A percentile compares a stretch with the other conserved stretches of the same genome.
Evolutionary conservation across 1,140 invertebrate genomes (phyloP).

Genomic region (Lasioglossum albipes): DNA sequence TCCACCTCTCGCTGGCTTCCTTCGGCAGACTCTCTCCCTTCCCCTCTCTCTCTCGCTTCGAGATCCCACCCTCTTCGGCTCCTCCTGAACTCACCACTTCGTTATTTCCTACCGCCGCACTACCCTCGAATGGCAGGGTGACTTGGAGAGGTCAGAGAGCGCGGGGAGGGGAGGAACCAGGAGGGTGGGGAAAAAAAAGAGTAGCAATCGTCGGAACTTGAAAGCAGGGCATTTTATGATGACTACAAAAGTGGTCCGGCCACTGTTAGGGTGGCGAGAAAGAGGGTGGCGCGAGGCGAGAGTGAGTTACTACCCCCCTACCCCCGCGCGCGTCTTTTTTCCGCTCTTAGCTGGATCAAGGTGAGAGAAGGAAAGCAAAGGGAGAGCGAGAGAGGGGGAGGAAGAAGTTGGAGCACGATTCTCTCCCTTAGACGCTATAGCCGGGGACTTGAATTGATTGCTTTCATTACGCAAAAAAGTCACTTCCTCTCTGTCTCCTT

Average conservation of each 20-base stretch:
- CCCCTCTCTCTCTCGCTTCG: neutral
- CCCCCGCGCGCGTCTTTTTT: constrained; percentile 39
- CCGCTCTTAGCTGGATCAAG: constrained; percentile 47
- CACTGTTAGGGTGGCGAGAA: constrained; percentile 63
- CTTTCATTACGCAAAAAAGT: constrained; percentile 80
- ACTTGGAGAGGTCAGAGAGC: constrained; percentile 27
- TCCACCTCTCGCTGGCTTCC: constrained; percentile 35
- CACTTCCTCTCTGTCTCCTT: constrained; percentile 50
- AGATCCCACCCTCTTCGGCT: constrained; percentile 1
- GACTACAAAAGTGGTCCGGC: constrained; percentile 70
- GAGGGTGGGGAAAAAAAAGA: constrained; percentile 54
- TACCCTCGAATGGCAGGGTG: constrained; percentile 46
- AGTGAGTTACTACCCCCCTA: constrained; percentile 57
- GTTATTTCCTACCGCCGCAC: constrained; percentile 56
- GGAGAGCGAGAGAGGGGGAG: constrained; percentile 44
- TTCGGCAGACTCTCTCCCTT: constrained; percentile 14
- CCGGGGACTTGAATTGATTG: constrained; percentile 79
- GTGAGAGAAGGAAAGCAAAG: constrained; percentile 35
- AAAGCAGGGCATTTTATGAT: constrained; percentile 73
- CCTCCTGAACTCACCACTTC: constrained; percentile 52
- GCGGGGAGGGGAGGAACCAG: neutral
- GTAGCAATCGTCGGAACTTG: constrained; percentile 67
- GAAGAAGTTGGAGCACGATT: constrained; percentile 45
- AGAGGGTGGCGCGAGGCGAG: constrained; percentile 60
- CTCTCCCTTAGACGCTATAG: constrained; percentile 65